A percentile compares a stretch with the other conserved stretches of the same genome.
Evolutionary conservation across 2,113 vertebrate genomes (phyloP).

Genomic region (Nothobranchius furzeri): DNA sequence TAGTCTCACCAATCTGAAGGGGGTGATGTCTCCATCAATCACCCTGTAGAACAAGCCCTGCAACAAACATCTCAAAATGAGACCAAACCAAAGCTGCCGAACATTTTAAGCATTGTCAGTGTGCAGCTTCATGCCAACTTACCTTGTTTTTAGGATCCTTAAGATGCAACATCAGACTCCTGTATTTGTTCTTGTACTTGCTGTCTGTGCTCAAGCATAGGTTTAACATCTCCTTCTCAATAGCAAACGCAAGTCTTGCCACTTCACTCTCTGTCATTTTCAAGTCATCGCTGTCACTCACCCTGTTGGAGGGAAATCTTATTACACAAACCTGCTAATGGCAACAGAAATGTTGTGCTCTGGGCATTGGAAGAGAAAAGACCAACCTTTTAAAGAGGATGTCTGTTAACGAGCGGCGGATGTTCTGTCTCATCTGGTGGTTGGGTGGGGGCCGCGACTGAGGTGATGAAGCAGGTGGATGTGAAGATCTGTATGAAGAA

Average conservation of each 20-base stretch:
- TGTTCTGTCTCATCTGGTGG: slow-evolving; percentile 96
- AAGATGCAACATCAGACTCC: slow-evolving; percentile 97
- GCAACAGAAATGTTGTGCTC: background rate
- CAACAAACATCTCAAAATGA: slow-evolving; percentile 20
- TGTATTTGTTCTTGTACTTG: slow-evolving; percentile 98
- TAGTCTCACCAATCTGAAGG: slow-evolving; percentile 92
- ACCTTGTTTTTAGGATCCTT: slow-evolving; percentile 99
- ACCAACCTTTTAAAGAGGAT: slow-evolving; percentile 96
- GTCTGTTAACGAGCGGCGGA: slow-evolving; percentile 94
- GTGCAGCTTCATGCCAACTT: slow-evolving; percentile 40
- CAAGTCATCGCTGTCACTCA: slow-evolving; percentile 94
- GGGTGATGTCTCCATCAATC: slow-evolving; percentile 87
- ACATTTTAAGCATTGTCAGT: background rate
- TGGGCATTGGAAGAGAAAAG: too few species aligned
- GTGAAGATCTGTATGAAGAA: slow-evolving; percentile 62
- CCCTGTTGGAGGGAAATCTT: slow-evolving; percentile 72
- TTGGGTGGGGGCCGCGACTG: slow-evolving; percentile 85
- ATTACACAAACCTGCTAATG: background rate
- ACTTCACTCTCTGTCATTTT: slow-evolving; percentile 92
- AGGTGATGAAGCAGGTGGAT: slow-evolving; percentile 35
- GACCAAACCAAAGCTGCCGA: background rate
- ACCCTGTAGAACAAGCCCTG: slow-evolving; percentile 97
- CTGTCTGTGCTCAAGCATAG: slow-evolving; percentile 92
- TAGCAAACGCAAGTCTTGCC: slow-evolving; percentile 85
- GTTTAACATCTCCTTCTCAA: slow-evolving; percentile 97